These are phyloP conservation scores for Limnodromus scolopaceus DNA, from an alignment of 2,797 vertebrate genomes.

Conservation along the genomic window DNA sequence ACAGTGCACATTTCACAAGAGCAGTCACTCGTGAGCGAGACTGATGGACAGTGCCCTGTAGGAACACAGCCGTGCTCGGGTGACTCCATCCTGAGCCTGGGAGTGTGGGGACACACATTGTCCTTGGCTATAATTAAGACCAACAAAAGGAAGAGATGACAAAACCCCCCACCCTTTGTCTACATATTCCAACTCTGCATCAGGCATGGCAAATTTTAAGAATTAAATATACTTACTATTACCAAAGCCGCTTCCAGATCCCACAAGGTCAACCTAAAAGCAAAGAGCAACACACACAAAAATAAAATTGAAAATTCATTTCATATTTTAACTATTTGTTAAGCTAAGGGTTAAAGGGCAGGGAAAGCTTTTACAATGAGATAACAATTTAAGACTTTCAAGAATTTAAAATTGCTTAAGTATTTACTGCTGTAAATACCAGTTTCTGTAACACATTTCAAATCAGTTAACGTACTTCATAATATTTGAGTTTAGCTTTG, in stretches of 20 bases:
- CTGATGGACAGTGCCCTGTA: accelerated
- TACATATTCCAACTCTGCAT: accelerated
- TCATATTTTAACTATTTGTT: accelerated
- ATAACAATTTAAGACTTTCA: neutral
- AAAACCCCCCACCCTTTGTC: accelerated
- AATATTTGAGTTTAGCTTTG: conserved; percentile 89
- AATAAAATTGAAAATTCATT: neutral
- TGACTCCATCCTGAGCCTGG: accelerated
- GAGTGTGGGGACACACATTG: accelerated
- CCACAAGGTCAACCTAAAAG: conserved; percentile 72
- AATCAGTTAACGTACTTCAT: conserved; percentile 80
- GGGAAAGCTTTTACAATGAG: neutral
- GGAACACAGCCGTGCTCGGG: neutral
- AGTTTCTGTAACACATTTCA: neutral
- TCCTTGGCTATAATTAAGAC: neutral
- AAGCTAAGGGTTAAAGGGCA: neutral
- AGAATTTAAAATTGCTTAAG: neutral
- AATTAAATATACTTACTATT: conserved; percentile 66
- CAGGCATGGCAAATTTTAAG: neutral
- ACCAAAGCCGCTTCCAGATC: conserved; percentile 64
- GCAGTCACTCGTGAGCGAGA: neutral
- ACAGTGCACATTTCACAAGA: neutral
- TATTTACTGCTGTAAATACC: neutral
- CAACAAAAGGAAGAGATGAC: neutral
- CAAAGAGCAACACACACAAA: neutral